Base-by-base conservation (phyloP, 2,797 vertebrate species). In the Peromyscus attwateri region DNA sequence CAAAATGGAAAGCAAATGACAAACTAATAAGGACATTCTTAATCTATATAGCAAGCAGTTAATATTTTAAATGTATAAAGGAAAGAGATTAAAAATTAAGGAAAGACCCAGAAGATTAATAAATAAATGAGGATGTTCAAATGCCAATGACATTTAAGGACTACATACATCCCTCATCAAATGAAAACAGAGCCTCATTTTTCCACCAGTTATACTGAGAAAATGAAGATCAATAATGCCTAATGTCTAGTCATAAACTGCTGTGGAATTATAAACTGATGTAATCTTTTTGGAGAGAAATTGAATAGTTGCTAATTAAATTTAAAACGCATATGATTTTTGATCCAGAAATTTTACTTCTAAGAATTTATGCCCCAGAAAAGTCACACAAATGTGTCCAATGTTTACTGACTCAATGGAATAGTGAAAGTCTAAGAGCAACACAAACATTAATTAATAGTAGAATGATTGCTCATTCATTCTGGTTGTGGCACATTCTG, bases 1-100 rank as follows among this genome's bases (percentile, higher is more conserved):
- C n/a, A 95, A 97, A 97, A 92, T 83, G n/a, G 71, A 91, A 94
- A 96, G n/a, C n/a, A 95, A 96, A 70, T 91, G 25, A 82, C 68
- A 88, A 70, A n/a, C 49, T 80, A 87, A 80, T 85, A 95, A 97
- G 77, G 66, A 82, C 77, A 87, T 80, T 76, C 81, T 29, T 60
- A 71, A 94, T 80, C n/a, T 71, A 43, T 25, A 80, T 27, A 81
- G 52, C 37, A 83, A 93, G 49, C 60, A 87, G 70, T 91, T 93
- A 87, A 66, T 81, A 93, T 92, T 91, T 23, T 91, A 89, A 66
- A 92, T 95, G 43, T 16, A 79, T 9, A 73, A 73, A 92, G 43
- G 55, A 92, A 89, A 66, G 43, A 27, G 2, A 77, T 93, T 92
- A 37, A 94, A 96, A 89, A 66, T 92, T 52, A 27, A 46, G n/a